Evolutionary conservation across 2,797 vertebrate species (phyloP).

Genomic region (Trachurus trachurus): DNA sequence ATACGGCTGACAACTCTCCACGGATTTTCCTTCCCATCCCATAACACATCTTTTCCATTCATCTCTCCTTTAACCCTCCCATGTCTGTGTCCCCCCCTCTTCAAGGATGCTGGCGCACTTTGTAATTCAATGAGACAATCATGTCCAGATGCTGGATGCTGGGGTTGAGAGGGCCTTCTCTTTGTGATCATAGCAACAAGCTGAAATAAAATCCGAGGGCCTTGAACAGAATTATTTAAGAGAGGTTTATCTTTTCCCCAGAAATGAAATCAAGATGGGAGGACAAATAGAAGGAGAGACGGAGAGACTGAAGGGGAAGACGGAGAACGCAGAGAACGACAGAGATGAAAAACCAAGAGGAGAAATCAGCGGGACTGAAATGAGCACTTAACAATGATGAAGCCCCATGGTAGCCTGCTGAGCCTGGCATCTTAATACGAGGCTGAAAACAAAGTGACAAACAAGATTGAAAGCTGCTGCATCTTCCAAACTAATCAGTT

Average conservation of each 20-base stretch:
- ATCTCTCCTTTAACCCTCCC: constrained; percentile 45
- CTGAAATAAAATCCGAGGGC: constrained; percentile 62
- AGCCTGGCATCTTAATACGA: constrained; percentile 77
- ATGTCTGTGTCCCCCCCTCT: constrained; percentile 27
- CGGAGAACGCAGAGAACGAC: constrained; percentile 30
- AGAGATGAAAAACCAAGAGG: constrained; percentile 59
- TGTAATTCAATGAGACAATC: constrained; percentile 82
- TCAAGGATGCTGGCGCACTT: constrained; percentile 74
- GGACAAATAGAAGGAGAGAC: constrained; percentile 31
- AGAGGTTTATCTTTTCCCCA: constrained; percentile 58
- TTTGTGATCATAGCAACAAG: constrained; percentile 62
- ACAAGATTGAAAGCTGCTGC: constrained; percentile 66
- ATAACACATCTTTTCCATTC: constrained; percentile 68
- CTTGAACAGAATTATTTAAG: constrained; percentile 64
- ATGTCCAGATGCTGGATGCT: constrained; percentile 72
- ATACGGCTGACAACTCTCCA: constrained; percentile 71
- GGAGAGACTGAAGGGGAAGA: constrained; percentile 15
- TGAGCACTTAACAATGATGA: constrained; percentile 84
- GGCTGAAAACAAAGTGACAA: constrained; percentile 79
- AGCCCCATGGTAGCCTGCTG: constrained; percentile 77
- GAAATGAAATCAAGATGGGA: constrained; percentile 65
- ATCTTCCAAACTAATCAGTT: constrained; percentile 77
- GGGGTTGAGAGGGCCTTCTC: constrained; percentile 46
- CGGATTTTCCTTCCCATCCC: constrained; percentile 58
- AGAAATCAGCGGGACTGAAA: constrained; percentile 80